Base-by-base conservation (phyloP, 2,113 vertebrate species). In the Puntigrus tetrazona region DNA sequence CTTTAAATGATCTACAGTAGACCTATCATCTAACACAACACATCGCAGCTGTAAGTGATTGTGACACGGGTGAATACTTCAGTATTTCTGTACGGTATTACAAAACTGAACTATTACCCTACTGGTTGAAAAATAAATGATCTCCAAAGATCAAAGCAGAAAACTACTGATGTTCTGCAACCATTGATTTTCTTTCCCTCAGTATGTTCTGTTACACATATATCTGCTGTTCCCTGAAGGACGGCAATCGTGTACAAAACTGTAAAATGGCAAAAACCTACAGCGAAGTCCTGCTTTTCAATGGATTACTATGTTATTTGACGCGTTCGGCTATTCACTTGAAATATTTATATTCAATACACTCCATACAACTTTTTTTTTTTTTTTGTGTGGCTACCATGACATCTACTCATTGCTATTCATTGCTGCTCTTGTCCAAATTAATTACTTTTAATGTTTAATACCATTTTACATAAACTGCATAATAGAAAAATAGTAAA, bases 61-160 rank as follows among this genome's bases (percentile, higher is more conserved):
- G 47, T 81, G 78, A 81, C 52, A 63, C 22, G 9, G 27, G 31
- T 57, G 69, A 57, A 83, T 77, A 7, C 5, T 59, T 65, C 1
- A 20, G 47, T 67, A 69, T 69, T 63, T 55, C 38, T 29, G n/a
- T 55, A 38, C 50, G 2, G 55, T 31, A 76, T 27, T 84, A 29
- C 8, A 70, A 22, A 50, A 52, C 61, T 75, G 20, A 29, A 20
- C 34, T 65, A 76, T 84, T 84, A 78, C 52, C 65, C 41, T 52
- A 38, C 50, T 82, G 11, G 78, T 36, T 11, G 70, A 74, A 43
- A 82, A 82, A 57, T 55, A 29, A 82, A 87, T 81, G 72, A 87
- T 59, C 41, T 77, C 78, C 50, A 77, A 78, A 84, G 27, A 3
- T 76, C 27, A 52, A 76, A 31, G 45, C 47, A 76, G 29, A 76